These are phyloP conservation scores for Xiphias gladius DNA, from an alignment of 2,113 vertebrate genomes.

Conservation along the genomic window DNA sequence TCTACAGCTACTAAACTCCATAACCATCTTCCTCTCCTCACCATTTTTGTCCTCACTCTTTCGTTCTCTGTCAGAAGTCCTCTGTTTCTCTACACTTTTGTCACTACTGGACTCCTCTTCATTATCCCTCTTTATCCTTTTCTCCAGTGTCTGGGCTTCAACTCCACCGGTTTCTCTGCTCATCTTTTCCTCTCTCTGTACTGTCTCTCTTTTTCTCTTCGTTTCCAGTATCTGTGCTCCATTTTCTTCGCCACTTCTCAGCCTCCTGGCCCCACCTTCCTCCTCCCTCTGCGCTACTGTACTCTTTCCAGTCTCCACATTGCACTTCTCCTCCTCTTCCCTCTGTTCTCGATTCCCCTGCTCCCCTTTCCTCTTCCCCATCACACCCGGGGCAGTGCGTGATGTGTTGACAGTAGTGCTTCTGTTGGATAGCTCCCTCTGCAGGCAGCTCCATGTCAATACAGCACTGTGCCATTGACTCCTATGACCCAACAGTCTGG, in stretches of 20 bases:
- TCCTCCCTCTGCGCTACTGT: constrained; percentile 13
- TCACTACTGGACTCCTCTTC: background rate
- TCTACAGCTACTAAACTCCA: background rate
- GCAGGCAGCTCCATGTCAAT: constrained; percentile 77
- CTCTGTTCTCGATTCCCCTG: constrained; percentile 34
- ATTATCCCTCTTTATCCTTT: constrained; percentile 21
- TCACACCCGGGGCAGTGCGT: background rate
- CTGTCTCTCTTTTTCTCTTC: constrained; percentile 38
- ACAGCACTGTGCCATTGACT: constrained; percentile 66
- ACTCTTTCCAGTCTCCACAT: constrained; percentile 21
- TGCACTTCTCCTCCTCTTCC: constrained; percentile 13
- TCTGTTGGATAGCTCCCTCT: constrained; percentile 66
- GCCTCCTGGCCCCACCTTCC: background rate
- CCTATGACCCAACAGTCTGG: constrained; percentile 67
- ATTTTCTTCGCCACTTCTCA: constrained; percentile 4
- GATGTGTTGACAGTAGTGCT: background rate
- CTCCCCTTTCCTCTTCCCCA: constrained; percentile 26
- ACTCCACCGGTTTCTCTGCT: background rate
- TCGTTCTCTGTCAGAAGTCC: constrained; percentile 23
- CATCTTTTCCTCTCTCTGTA: background rate
- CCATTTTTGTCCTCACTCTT: constrained; percentile 17
- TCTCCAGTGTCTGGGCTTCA: background rate
- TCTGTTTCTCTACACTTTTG: constrained; percentile 1
- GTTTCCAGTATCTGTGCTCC: background rate
- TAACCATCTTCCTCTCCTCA: constrained; percentile 2